Evolutionary conservation across 2,888 invertebrate genomes (phyloP), one percentile per base, ranked within the genome.

Genomic region (Punctoribates punctum): DNA sequence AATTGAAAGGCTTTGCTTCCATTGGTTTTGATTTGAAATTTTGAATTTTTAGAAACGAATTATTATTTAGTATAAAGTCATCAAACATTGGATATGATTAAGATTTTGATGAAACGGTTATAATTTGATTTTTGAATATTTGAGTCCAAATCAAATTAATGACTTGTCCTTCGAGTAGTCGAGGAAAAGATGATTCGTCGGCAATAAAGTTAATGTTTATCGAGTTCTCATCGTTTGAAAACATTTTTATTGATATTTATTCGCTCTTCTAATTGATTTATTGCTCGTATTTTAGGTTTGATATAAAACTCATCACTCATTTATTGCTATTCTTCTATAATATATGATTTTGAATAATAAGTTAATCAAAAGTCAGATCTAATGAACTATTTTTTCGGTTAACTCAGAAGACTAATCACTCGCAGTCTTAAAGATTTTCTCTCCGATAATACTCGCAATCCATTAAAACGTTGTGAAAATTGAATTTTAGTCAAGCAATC

Each of bases 181-280:
- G n/a, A 25, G 5, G 13, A 57, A 9, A 57, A 57, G 6, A 57
- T 57, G 4, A 25, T 20, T 25, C n/a, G n/a, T n/a, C 20, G 8
- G 9, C 54, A 54, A 54, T 13, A 54, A 54, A 54, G 20, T 54
- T 8, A n/a, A n/a, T 54, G 9, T 54, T 54, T 54, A n/a, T 54
- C 5, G 20, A 54, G 57, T 57, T 57, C 17, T 25, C 57, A 57
- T 57, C 25, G 6, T 23, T 57, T 57, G 57, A 48, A 48, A 48
- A 48, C 17, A 48, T 48, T 48, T 48, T 48, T 48, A 48, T 48
- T 48, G 48, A 15, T 6, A 57, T 57, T 57, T 57, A 57, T 57
- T 57, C 25, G 25, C 25, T 57, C 57, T 57, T 9, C n/a, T 57
- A 57, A 57, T 23, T 57, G 57, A 57, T 57, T 57, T 57, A 57